These are phyloP conservation scores for Tuta absoluta DNA, from an alignment of 2,888 invertebrate genomes.

Conservation along the genomic window DNA sequence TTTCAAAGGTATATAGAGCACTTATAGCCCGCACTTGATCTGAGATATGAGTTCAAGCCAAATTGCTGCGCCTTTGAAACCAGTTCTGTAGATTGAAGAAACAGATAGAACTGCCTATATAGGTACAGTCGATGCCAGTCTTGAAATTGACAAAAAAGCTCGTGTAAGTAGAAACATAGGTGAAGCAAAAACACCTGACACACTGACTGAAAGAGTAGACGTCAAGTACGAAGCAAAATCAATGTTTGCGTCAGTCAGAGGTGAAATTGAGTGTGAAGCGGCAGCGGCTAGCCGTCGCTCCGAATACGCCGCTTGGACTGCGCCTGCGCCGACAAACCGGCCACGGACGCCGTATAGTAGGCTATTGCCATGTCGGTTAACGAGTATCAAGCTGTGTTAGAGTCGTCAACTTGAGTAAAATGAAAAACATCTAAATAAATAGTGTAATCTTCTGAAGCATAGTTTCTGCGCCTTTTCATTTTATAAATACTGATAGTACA, in stretches of 20 bases:
- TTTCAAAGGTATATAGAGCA: slow-evolving; percentile 24
- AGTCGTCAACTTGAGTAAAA: neutral
- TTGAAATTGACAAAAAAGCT: slow-evolving; percentile 12
- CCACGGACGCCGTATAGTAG: slow-evolving; percentile 55
- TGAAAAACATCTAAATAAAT: neutral
- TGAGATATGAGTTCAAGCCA: slow-evolving; percentile 16
- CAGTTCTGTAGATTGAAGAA: slow-evolving; percentile 13
- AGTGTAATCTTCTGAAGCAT: neutral
- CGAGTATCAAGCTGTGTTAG: neutral
- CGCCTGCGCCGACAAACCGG: slow-evolving; percentile 72
- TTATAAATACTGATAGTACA: too few species aligned
- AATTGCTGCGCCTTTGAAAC: slow-evolving; percentile 15
- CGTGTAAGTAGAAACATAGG: slow-evolving; percentile 2
- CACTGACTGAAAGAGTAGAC: slow-evolving; percentile 40
- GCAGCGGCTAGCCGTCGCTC: slow-evolving; percentile 79
- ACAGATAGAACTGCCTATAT: slow-evolving; percentile 6
- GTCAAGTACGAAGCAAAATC: slow-evolving; percentile 71
- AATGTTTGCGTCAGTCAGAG: slow-evolving; percentile 80
- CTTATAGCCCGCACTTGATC: slow-evolving; percentile 21
- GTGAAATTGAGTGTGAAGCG: slow-evolving; percentile 81
- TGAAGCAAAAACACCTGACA: slow-evolving; percentile 58
- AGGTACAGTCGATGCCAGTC: neutral
- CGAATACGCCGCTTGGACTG: slow-evolving; percentile 76
- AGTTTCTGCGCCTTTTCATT: too few species aligned
- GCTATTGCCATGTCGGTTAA: slow-evolving; percentile 42